Base-by-base conservation (phyloP, 2,113 vertebrate species). In the Stomatorhinus ivindoensis region DNA sequence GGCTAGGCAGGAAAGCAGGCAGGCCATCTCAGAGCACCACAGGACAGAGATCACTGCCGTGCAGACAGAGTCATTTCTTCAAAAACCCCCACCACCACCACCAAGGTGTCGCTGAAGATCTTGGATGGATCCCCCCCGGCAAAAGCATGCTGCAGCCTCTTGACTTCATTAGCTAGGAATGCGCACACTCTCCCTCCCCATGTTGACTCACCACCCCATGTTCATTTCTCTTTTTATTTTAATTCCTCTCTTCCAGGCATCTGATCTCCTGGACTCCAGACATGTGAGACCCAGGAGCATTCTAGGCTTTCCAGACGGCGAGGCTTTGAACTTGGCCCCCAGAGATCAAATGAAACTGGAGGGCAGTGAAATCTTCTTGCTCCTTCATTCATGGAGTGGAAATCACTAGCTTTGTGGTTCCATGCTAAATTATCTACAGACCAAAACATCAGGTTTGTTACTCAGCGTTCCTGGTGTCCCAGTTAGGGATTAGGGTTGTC, bases 121-220 rank as follows among this genome's bases (percentile, higher is more conserved):
- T 90, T 73, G 89, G 92, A 92, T 89, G 91, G 93, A 92, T 93
- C 90, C 90, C 87, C 90, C 89, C 92, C 90, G n/a, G 83, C 15
- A n/a, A n/a, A n/a, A 92, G 89, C 86, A 35, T 31, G 86, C 90
- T 89, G 65, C 92, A 93, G 91, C 91, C 90, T 92, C 91, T 93
- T 93, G 92, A 92, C 92, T 93, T 95, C 92, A 93, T 94, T 93
- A 93, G 90, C 82, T 3, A 92, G 92, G 93, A 94, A 95, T 95
- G 93, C 89, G 88, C 47, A 82, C 42, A 90, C 89, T 76, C 91
- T 88, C 89, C 89, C 17, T 92, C 92, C 92, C 91, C 35, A 2
- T 80, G 73, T 80, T 80, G 73, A 80, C 31, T 80, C 73, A 80
- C 73, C 73, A 42, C 73, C 73, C 73, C 73, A 55, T 90, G 86